Evolutionary conservation across 2,888 invertebrate species (phyloP), one percentile per base, ranked within the genome.

Genomic region (Ommatoiulus sabulosus): DNA sequence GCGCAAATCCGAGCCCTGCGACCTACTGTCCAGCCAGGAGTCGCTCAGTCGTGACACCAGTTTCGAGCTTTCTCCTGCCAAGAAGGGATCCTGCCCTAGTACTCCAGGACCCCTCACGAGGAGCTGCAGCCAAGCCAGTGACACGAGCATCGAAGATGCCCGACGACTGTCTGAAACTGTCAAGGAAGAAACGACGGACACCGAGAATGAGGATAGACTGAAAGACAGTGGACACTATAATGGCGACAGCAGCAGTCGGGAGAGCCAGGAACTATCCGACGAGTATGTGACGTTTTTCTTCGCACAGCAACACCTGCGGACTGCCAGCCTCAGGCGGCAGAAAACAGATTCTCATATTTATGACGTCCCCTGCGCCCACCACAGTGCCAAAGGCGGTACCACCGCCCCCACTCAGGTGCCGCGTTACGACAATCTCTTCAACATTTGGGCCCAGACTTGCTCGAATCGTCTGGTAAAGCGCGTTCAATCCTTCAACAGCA

Each of bases 361-460:
- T 17, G 80, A 80, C 80, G 87, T 87, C 7, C 87, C 87, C 17
- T 87, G 63, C 43, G 80, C 17, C 17, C 57, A 43, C 44, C 44
- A 43, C 44, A 72, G 24, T 72, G 48, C 46, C 43, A 72, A 72
- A 72, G 85, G 85, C 12, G 44, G 44, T 44, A 17, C 80, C 57
- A 8, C 87, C 15, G 46, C 87, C n/a, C 20, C 89, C 7, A 8
- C 86, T 20, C 46, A 17, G 20, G 72, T 46, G 44, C 87, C 89
- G 35, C 94, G 95, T 90, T 95, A 95, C 90, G 95, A 95, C 91
- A 95, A 95, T 52, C 91, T 95, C 57, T 93, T 94, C 90, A 93
- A 92, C 93, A 93, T 91, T 92, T 91, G 91, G 91, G 90, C 90
- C 52, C 46, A 72, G 72, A 85, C 85, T 4, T 85, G 85, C n/a